These are phyloP conservation scores for Cranoglanis bouderius DNA, from an alignment of 2,113 vertebrate genomes.

Conservation along the genomic window DNA sequence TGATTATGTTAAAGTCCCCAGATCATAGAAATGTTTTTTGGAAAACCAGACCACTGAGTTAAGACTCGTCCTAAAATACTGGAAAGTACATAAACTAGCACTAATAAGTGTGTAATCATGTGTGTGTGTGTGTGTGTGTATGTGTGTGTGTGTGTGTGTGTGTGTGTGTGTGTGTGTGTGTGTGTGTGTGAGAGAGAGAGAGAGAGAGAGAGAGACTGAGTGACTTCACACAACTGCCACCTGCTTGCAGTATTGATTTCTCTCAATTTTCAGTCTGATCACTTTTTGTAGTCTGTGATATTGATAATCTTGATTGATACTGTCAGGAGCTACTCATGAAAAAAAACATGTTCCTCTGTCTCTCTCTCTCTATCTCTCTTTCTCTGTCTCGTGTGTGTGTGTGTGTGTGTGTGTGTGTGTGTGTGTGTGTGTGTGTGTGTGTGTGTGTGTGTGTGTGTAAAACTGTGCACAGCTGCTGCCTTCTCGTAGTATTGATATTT, in stretches of 20 bases:
- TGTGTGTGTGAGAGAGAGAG: neutral
- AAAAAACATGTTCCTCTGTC: neutral
- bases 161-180: neutral
- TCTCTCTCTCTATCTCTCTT: neutral
- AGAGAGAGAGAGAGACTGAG: no score
- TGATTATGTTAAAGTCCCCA: no score
- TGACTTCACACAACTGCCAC: neutral
- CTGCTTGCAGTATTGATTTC: neutral
- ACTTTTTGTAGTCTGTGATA: neutral
- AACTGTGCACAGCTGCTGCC: neutral
- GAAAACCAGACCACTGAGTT: neutral
- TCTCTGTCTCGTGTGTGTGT: neutral
- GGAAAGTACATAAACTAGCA: neutral
- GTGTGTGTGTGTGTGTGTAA: neutral
- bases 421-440: neutral
- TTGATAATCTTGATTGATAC: constrained; percentile 7
- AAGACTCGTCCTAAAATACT: neutral
- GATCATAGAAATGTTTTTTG: no score
- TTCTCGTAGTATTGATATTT: constrained; percentile 41
- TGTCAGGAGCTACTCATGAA: neutral
- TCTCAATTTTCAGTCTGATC: neutral
- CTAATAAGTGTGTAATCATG: neutral
- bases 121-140: neutral
- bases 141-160: neutral
- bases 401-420: neutral